Evolutionary conservation across 2,113 vertebrate genomes (phyloP).

Genomic region (Xenopus laevis): DNA sequence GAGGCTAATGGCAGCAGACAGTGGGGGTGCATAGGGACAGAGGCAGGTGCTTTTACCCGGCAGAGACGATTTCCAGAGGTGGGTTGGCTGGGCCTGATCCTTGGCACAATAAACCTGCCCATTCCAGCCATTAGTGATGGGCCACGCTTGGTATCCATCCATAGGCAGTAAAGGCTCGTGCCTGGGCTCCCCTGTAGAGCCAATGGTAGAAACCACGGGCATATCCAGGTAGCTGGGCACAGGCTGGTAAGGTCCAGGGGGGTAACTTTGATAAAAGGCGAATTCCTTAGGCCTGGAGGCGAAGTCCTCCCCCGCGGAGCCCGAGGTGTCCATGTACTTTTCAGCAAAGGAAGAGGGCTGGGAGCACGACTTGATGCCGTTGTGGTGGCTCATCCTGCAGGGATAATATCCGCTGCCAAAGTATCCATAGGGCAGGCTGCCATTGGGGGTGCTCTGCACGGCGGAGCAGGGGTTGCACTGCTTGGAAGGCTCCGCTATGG

Average conservation of each 20-base stretch:
- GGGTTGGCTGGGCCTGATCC: slow-evolving; percentile 87
- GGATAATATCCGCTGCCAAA: slow-evolving; percentile 96
- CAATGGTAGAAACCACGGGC: slow-evolving; percentile 87
- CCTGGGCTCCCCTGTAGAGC: slow-evolving; percentile 81
- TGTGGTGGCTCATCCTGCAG: slow-evolving; percentile 89
- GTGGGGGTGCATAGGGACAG: too few relatives aligned
- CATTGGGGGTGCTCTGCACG: slow-evolving; percentile 84
- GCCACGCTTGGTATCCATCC: slow-evolving; percentile 97
- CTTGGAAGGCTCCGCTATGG: slow-evolving; percentile 88
- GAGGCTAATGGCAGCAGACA: too few relatives aligned
- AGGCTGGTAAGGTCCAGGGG: slow-evolving; percentile 86
- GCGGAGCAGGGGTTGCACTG: slow-evolving; percentile 94
- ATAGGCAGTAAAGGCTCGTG: slow-evolving; percentile 89
- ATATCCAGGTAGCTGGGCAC: slow-evolving; percentile 93
- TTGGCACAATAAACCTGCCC: slow-evolving; percentile 96
- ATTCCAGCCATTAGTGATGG: slow-evolving; percentile 93
- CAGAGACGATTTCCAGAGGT: slow-evolving; percentile 91
- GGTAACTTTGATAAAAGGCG: slow-evolving; percentile 95
- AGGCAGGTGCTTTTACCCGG: too few relatives aligned
- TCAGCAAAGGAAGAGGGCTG: slow-evolving; percentile 87
- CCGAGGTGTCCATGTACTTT: slow-evolving; percentile 91
- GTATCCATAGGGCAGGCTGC: slow-evolving; percentile 93
- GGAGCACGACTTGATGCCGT: slow-evolving; percentile 86
- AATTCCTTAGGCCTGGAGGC: slow-evolving; percentile 91
- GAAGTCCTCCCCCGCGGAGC: slow-evolving; percentile 87